These are phyloP conservation scores for Hydractinia symbiolongicarpus DNA, from an alignment of 30 jellyfish, hydroid and myxozoan genomes.

Conservation along the genomic window DNA sequence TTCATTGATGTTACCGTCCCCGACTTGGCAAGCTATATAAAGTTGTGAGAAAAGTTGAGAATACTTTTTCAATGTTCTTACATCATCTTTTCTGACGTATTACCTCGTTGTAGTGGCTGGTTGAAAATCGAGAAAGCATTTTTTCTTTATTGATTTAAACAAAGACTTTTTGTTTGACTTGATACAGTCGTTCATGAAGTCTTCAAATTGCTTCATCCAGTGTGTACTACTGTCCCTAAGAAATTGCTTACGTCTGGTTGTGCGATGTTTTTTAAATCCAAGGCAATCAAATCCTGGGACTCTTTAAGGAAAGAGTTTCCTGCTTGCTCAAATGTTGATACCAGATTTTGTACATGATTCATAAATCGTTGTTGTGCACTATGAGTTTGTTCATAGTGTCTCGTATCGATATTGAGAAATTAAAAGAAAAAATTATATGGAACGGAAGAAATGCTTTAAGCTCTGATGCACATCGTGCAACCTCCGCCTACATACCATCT, in stretches of 20 bases:
- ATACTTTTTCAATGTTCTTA: not conserved
- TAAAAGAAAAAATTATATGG: too few relatives aligned
- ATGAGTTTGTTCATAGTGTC: constrained; percentile 32
- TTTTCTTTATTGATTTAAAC: not conserved
- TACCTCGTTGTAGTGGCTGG: not conserved
- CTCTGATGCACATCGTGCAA: too few relatives aligned
- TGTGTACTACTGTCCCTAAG: constrained; percentile 18
- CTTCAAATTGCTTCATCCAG: constrained; percentile 24
- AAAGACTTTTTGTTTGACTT: not conserved
- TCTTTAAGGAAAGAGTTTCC: constrained; percentile 56
- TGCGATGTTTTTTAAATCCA: constrained; percentile 25
- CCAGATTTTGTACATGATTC: constrained; percentile 34
- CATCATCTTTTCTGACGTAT: not conserved
- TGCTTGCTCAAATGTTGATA: constrained; percentile 1
- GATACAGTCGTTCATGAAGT: constrained; percentile 24
- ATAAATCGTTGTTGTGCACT: constrained; percentile 27
- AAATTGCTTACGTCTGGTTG: not conserved
- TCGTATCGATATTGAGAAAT: not conserved
- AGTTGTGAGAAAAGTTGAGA: not conserved
- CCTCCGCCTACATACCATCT: too few relatives aligned
- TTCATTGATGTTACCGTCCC: constrained; percentile 37
- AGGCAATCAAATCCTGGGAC: constrained; percentile 32
- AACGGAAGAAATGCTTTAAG: too few relatives aligned
- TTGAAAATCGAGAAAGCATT: not conserved
- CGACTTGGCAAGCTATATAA: constrained; percentile 10